phyloP scores from a whole-genome alignment of 2,888 invertebrate genomes.

The Nipponacmea schrenckii region DNA sequence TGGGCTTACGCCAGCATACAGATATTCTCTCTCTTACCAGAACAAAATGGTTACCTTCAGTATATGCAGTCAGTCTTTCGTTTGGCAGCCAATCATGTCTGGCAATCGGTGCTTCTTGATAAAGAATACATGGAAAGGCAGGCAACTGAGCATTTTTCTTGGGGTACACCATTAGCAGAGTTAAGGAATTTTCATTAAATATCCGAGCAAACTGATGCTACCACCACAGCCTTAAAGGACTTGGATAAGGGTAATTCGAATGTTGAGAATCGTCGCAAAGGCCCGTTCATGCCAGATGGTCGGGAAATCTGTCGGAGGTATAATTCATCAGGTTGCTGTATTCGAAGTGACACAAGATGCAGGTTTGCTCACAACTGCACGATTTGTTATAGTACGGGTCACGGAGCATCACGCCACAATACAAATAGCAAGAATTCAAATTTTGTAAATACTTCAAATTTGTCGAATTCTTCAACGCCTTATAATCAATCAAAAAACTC shows the following conservation, averaged over 20 bases:
- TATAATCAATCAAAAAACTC: too few relatives aligned
- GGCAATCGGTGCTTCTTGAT: not conserved
- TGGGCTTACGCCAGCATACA: not conserved
- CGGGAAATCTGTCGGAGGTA: too few relatives aligned
- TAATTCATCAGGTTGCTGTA: too few relatives aligned
- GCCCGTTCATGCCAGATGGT: too few relatives aligned
- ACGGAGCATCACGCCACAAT: not conserved
- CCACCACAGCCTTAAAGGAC: not conserved
- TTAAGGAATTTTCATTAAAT: not conserved
- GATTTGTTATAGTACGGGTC: not conserved
- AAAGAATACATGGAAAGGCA: slow-evolving; percentile 6
- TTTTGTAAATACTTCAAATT: too few relatives aligned
- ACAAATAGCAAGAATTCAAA: not conserved
- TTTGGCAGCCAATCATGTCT: not conserved
- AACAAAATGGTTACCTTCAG: not conserved
- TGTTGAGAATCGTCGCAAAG: not conserved
- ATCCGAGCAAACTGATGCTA: not conserved
- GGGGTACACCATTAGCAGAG: slow-evolving; percentile 4
- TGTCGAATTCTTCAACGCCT: too few relatives aligned
- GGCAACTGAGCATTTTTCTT: not conserved
- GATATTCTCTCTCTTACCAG: not conserved
- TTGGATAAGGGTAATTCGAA: not conserved
- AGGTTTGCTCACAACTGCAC: slow-evolving; percentile 6
- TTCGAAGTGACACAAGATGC: not conserved
- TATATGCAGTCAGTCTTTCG: not conserved